Evolutionary conservation across 2,888 invertebrate species (phyloP).

Genomic region (Sphinx pinastri): DNA sequence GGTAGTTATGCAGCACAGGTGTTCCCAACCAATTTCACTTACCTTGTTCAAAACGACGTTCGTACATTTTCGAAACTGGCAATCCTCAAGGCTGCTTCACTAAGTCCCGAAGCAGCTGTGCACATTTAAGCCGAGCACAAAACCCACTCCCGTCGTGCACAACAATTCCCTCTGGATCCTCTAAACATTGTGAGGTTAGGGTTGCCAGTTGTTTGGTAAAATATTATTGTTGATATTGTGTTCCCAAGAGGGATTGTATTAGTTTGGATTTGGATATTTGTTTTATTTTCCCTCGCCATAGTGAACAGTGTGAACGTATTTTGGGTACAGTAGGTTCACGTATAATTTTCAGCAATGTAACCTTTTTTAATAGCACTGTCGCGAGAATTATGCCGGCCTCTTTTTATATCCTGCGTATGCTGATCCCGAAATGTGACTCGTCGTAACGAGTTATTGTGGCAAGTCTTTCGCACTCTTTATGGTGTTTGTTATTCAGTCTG

Average conservation of each 20-base stretch:
- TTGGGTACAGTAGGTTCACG: too few relatives aligned
- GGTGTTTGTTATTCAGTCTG: neutral
- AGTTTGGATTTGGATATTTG: neutral
- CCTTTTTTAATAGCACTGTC: too few relatives aligned
- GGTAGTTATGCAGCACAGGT: neutral
- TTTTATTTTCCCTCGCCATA: neutral
- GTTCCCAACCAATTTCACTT: neutral
- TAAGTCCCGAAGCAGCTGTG: constrained; percentile 2
- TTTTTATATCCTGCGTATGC: too few relatives aligned
- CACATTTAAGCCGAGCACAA: neutral
- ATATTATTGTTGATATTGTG: neutral
- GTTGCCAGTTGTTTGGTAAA: neutral
- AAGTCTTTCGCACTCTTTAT: too few relatives aligned
- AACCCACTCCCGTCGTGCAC: neutral
- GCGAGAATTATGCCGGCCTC: too few relatives aligned
- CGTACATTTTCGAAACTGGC: neutral
- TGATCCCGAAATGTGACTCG: too few relatives aligned
- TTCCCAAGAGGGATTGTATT: neutral
- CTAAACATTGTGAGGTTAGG: neutral
- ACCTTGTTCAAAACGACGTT: neutral
- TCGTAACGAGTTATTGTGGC: too few relatives aligned
- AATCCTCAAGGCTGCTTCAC: neutral
- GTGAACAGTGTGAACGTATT: too few relatives aligned
- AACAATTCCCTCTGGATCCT: neutral
- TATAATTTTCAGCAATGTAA: too few relatives aligned